Evolutionary conservation across 2,888 invertebrate genomes (phyloP), one percentile per base, ranked within the genome.

Genomic region (Drosophila meridionalis): DNA sequence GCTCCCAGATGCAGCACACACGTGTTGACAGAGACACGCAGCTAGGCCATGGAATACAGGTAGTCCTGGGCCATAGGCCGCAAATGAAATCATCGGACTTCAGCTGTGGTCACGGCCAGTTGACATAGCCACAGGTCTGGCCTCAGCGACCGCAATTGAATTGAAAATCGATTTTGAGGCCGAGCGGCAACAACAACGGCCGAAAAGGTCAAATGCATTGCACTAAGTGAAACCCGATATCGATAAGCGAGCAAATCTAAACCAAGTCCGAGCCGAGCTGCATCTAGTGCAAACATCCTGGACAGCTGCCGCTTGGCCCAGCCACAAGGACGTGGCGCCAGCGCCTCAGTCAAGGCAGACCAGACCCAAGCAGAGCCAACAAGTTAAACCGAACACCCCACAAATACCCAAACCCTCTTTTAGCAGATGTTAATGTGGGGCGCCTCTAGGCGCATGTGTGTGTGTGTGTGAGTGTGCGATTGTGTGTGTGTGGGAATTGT

Each of bases 41-140:
- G 69, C 28, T 66, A 58, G 76, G 72, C 47, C 20, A n/a, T 14
- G 38, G 43, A 34, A 28, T 8, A 50, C 65, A 69, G 75, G 71
- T 69, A 65, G 77, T 62, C 67, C 48, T 55, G 38, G 34, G 20
- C 48, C 69, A 56, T 58, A 73, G 78, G 63, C 73, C 62, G 69
- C 87, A 89, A 89, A 86, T 86, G 87, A 86, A 86, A 89, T 86
- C 85, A 86, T 86, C 85, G 45, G 55, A 48, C 56, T 38, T 45
- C 34, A 56, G 69, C 69, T 80, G 76, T 83, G 86, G 84, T 86
- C 86, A 81, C 83, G 86, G 86, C 81, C 88, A 78, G 78, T 56
- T 78, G 84, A 76, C 70, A 76, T 66, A 79, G 82, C 69, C 84
- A 80, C 66, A 82, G 67, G 77, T 78, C 71, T 64, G 48, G 47